Base-by-base conservation (phyloP, 2,888 invertebrate genomes). In the Clivina fossor region DNA sequence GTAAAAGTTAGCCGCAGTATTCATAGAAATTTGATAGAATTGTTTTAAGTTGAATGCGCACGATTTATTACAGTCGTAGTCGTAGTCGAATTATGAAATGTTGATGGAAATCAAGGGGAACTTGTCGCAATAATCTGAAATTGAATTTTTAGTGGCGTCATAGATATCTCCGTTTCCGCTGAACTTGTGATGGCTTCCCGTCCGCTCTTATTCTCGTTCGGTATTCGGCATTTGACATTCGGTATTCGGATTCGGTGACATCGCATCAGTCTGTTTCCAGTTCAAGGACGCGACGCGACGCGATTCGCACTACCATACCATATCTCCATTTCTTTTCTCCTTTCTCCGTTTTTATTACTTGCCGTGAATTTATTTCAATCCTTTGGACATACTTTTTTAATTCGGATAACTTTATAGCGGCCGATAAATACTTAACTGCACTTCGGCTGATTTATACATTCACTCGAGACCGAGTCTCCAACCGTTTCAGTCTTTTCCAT, bases 51-150 rank as follows among this genome's bases (percentile, higher is more conserved):
- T 47, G 26, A 22, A 24, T 47, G 22, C 47, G 20, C 47, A 47
- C 33, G 30, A 32, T 44, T 13, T 47, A 33, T 22, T 20, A 32
- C 33, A 22, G 33, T 28, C 33, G 33, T 47, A 33, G 47, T 11
- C 63, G 69, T 71, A 60, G 66, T 65, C 63, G 65, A 69, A 71
- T 72, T 72, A 65, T 73, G 74, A 65, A 76, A 78, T 65, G 71
- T 69, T 70, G 78, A 79, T 67, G 76, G 76, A 62, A 67, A 68
- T 63, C 71, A 71, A 67, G 69, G 70, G 55, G 69, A 76, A 76
- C 44, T 53, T 35, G 66, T 65, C 68, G 66, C 68, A 68, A 71
- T 73, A 71, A 73, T 72, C 71, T 61, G 70, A 65, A 71, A 72
- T 72, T 71, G 71, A 66, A 68, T 72, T 72, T 71, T 70, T 68